Base-by-base conservation (phyloP, 2,113 vertebrate species). In the Poeciliopsis turrubarensis region DNA sequence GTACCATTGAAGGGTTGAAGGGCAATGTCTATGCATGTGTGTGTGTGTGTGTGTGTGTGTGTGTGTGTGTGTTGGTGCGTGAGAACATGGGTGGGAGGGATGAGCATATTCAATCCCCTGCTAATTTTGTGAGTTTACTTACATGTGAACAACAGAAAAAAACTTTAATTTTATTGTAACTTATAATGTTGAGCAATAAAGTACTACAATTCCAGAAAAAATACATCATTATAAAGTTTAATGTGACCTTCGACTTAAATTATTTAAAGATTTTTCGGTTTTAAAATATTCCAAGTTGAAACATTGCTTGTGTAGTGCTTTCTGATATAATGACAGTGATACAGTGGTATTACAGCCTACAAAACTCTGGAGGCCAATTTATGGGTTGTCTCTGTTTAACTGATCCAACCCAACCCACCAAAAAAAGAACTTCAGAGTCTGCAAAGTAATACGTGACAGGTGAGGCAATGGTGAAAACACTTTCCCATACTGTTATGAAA, bases 1-100 rank as follows among this genome's bases (percentile, higher is more conserved):
- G 82, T 47, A 19, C 10, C 10, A 12, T 81, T 27, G n/a, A 44
- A 13, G 47, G 47, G 44, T 86, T 72, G 60, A 32, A 78, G 78
- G 67, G 64, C 82, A 47, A 47, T 47, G 5, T 47, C 15, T 47
- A 31, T 29, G 29, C 3, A 3, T 29, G 44, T 47, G 14, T 5
- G 5, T 47, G 44, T 0, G 41, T 44, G 39, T 15, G 39, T 41
- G 39, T 70, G 74, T 86, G 74, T 64, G 11, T 72, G 11, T 64
- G 60, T 62, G 19, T 72, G 31, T 80, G 63, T 77, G 61, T 44
- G 41, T 5, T 5, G 12, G 41, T 17, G 41, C 15, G 4, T 44
- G 41, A 15, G 14, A 4, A 17, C 5, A 17, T 44, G 41, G 41
- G 14, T 11, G 34, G 34, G 34, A 37, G 34, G 34, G 41, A 44